A percentile compares a stretch with the other conserved stretches of the same genome.
phyloP scores from a whole-genome alignment of 53 echinoderm and acorn worm species.

The Glandiceps talaboti region DNA sequence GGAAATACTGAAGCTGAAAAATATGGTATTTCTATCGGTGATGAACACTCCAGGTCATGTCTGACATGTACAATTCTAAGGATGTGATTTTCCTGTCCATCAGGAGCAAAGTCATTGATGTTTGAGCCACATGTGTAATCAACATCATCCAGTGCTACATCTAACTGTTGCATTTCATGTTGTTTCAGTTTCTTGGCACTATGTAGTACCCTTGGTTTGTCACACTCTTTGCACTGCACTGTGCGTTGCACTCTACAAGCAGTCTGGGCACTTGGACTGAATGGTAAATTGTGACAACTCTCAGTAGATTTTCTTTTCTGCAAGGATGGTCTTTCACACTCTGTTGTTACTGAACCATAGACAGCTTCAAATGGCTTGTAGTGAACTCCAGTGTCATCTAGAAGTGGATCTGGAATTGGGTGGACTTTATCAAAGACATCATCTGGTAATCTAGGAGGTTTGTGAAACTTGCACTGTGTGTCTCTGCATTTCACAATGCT shows the following conservation, averaged over 20 bases:
- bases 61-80: neutral
- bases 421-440: neutral
- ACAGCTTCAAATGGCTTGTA: neutral
- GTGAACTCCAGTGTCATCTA: neutral
- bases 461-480: neutral
- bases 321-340: neutral
- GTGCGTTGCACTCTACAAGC: neutral
- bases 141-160: neutral
- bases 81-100: neutral
- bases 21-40: neutral
- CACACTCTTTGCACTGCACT: neutral
- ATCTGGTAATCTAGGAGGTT: constrained; percentile 1
- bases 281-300: neutral
- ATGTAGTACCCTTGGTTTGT: neutral
- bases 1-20: neutral
- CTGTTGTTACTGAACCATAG: neutral
- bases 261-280: constrained; percentile 3
- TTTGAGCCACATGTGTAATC: constrained; percentile 5
- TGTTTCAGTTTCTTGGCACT: neutral
- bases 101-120: neutral
- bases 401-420: neutral
- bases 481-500: neutral
- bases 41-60: neutral
- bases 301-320: neutral
- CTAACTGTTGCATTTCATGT: neutral